Conservation (phyloP, 2,888 invertebrate genomes). For the Norana najaformis region DNA sequence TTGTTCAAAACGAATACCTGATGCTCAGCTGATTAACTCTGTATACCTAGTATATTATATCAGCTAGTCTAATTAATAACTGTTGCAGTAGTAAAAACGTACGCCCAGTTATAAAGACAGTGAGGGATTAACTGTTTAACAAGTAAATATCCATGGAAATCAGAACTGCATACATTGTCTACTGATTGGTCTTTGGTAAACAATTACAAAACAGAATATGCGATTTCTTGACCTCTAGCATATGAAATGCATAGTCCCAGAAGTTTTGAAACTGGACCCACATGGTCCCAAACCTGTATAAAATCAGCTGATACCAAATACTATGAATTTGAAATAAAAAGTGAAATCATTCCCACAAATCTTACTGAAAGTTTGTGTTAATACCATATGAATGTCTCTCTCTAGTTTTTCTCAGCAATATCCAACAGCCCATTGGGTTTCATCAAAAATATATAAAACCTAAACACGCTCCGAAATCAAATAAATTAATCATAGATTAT, state of each 20-base stretch:
- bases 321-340: neutral
- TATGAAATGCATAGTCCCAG: neutral
- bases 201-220: neutral
- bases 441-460: neutral
- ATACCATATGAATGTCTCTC: neutral
- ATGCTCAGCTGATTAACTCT: neutral
- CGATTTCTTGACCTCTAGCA: neutral
- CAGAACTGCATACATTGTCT: neutral
- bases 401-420: neutral
- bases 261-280: neutral
- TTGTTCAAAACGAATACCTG: too few relatives aligned
- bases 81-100: neutral
- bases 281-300: neutral
- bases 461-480: neutral
- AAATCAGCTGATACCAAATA: neutral
- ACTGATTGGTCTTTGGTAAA: neutral
- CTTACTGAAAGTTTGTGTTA: neutral
- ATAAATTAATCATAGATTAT: too few relatives aligned
- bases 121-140: neutral
- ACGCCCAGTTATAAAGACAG: neutral
- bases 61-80: neutral
- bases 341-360: neutral
- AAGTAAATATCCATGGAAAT: neutral
- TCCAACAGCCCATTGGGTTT: neutral
- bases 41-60: too few relatives aligned